These are phyloP conservation scores for Setophaga coronata DNA, from an alignment of 2,113 vertebrate genomes.

Conservation along the genomic window DNA sequence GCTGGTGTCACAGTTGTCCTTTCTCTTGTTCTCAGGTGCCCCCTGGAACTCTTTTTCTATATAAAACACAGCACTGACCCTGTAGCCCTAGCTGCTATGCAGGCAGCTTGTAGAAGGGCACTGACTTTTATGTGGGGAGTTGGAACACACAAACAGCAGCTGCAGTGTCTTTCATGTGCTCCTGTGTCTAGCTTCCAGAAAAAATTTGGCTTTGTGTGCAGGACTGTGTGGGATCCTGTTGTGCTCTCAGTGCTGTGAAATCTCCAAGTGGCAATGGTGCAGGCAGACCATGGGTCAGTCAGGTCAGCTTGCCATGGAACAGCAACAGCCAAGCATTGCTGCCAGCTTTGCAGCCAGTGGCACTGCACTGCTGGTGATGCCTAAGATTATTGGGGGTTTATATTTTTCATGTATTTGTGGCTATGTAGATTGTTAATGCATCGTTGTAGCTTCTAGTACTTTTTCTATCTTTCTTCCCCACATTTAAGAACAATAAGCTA, in stretches of 20 bases:
- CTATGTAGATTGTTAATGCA: neutral
- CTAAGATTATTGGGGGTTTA: neutral
- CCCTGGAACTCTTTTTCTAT: neutral
- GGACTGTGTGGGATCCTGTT: neutral
- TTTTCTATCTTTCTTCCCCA: neutral
- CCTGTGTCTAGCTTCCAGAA: neutral
- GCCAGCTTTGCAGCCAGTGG: neutral
- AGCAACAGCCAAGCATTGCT: neutral
- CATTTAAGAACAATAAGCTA: neutral
- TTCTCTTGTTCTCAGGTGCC: neutral
- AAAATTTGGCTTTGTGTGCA: neutral
- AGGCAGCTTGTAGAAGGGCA: neutral
- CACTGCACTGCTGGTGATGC: neutral
- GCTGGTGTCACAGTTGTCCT: fast-evolving
- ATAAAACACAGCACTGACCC: neutral
- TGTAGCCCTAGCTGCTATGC: neutral
- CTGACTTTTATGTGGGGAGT: neutral
- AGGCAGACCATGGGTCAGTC: neutral
- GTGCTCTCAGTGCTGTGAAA: neutral
- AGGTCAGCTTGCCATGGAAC: neutral
- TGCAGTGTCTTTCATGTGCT: neutral
- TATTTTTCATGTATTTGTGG: neutral
- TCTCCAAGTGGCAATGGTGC: neutral
- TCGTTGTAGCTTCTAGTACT: neutral
- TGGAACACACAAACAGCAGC: neutral